Evolutionary conservation across 37 sponge, comb jelly and placozoan genomes (phyloP).

Genomic region (Ianthella basta): DNA sequence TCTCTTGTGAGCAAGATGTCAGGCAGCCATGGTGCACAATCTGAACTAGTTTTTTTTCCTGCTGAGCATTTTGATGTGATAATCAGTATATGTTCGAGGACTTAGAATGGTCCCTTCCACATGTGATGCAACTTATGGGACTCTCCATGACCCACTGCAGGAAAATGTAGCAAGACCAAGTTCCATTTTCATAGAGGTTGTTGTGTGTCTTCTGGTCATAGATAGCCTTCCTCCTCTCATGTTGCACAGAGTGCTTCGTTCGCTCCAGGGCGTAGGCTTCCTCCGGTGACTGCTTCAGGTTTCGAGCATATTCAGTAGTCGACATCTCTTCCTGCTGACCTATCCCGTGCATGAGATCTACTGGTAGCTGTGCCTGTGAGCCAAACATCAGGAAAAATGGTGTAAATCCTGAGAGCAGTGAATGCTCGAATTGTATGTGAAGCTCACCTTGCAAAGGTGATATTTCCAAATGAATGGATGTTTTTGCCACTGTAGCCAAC

Average conservation of each 20-base stretch:
- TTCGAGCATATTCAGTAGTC: not conserved
- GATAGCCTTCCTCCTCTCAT: not conserved
- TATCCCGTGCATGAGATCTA: not conserved
- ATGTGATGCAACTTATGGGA: not conserved
- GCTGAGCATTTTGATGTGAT: no score
- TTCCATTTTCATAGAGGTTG: not conserved
- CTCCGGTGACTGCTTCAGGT: not conserved
- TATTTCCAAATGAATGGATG: not conserved
- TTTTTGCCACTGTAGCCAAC: not conserved
- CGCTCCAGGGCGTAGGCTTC: constrained; percentile 1
- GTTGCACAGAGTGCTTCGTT: not conserved
- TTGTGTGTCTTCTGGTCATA: not conserved
- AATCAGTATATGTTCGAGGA: not conserved
- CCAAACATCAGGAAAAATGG: not conserved
- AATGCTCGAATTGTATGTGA: not conserved
- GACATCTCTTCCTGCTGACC: not conserved
- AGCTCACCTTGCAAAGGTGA: not conserved
- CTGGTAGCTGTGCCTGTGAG: not conserved
- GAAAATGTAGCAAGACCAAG: not conserved
- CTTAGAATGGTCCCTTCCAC: constrained; percentile 22
- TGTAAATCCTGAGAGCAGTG: not conserved
- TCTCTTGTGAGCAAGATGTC: no score
- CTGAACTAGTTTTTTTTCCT: no score
- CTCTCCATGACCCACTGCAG: not conserved
- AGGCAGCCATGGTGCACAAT: no score